Evolutionary conservation across 2,888 invertebrate species (phyloP).

Genomic region (Pseudanteris insignis): DNA sequence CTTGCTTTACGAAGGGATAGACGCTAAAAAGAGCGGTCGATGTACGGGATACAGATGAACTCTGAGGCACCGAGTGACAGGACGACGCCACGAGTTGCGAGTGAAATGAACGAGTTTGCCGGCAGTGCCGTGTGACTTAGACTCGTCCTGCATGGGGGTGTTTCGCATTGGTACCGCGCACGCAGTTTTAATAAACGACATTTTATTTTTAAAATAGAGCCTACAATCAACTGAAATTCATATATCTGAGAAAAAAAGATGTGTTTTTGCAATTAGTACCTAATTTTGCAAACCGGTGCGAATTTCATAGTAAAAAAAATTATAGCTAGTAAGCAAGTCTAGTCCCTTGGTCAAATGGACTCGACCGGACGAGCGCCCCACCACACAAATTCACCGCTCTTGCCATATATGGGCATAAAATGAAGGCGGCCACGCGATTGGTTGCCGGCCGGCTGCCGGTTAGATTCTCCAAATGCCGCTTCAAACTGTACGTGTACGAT

Average conservation of each 20-base stretch:
- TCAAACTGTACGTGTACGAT: slow-evolving; percentile 65
- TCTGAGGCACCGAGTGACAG: slow-evolving; percentile 52
- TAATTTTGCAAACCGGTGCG: no score
- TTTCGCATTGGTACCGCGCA: slow-evolving; percentile 31
- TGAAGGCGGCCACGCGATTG: slow-evolving; percentile 75
- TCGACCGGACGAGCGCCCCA: slow-evolving; percentile 66
- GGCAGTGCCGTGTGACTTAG: slow-evolving; percentile 55
- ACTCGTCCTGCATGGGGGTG: slow-evolving; percentile 52
- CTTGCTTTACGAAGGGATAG: neutral
- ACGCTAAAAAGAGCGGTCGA: slow-evolving; percentile 43
- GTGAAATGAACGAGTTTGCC: slow-evolving; percentile 59
- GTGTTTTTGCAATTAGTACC: no score
- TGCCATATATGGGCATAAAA: slow-evolving; percentile 87
- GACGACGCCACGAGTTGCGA: slow-evolving; percentile 58
- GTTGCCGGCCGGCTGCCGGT: slow-evolving; percentile 71
- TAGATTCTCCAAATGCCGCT: slow-evolving; percentile 67
- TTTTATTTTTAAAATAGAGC: no score
- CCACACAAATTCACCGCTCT: slow-evolving; percentile 72
- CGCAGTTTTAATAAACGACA: no score
- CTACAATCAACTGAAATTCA: no score
- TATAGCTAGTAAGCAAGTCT: no score
- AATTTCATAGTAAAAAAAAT: no score
- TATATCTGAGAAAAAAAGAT: neutral
- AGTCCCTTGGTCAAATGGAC: slow-evolving; percentile 55
- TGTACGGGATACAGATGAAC: slow-evolving; percentile 44